Percentiles rank a stretch among this genome's conserved stretches.
phyloP scores from a whole-genome alignment of 2,888 invertebrate species.

The Harpalus rufipes region DNA sequence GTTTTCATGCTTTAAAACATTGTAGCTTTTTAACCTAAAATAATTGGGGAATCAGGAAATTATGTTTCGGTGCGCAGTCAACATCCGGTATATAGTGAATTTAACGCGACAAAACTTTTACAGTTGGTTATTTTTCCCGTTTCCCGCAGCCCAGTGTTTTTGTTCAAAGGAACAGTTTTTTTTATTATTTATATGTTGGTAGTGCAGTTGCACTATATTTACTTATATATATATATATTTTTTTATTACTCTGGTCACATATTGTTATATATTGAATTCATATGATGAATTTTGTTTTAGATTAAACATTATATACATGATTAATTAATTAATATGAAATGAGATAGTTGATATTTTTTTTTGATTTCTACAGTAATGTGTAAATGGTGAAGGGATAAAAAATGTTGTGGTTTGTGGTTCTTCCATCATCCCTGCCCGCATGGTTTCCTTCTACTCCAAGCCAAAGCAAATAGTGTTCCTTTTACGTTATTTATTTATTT shows the following conservation, averaged over 20 bases:
- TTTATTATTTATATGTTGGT: constrained; percentile 57
- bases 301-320: constrained; percentile 53
- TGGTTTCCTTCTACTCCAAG: constrained; percentile 36
- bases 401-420: constrained; percentile 41
- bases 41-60: too few relatives aligned
- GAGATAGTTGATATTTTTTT: constrained; percentile 31
- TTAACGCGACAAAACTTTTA: constrained; percentile 44
- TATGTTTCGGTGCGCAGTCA: too few relatives aligned
- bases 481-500: constrained; percentile 42
- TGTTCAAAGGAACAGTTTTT: constrained; percentile 8
- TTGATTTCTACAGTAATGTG: constrained; percentile 40
- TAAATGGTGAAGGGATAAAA: constrained; percentile 44
- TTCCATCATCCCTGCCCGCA: constrained; percentile 21
- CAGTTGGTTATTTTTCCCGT: constrained; percentile 46
- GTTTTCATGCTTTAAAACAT: too few relatives aligned
- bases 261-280: constrained; percentile 56
- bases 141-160: constrained; percentile 31
- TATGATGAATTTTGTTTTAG: constrained; percentile 56
- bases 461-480: constrained; percentile 60
- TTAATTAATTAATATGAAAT: constrained; percentile 24
- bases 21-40: too few relatives aligned
- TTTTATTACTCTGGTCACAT: constrained; percentile 57
- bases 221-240: constrained; percentile 47
- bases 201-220: constrained; percentile 56
- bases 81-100: constrained; percentile 8